Evolutionary conservation across 2,113 vertebrate genomes (phyloP), one percentile per base, ranked within the genome.

Genomic region (Brachypodius melanocephalos): DNA sequence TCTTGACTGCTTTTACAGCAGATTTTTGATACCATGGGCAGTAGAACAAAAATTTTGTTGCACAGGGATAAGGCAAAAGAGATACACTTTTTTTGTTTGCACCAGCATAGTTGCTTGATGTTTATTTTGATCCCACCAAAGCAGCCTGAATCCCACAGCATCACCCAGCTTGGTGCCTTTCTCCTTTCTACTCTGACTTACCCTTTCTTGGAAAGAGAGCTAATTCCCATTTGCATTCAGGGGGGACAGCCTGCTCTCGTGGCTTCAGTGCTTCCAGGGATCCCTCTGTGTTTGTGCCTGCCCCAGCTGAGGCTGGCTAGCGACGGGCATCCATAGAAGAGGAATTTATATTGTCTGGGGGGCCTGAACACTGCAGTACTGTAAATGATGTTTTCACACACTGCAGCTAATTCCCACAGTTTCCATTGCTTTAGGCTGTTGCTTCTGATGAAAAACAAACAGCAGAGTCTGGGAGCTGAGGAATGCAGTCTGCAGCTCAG

Each of bases 361-460:
- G 58, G 66, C 55, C 81, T 91, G 76, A 78, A 94, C 71, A 49
- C 94, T 84, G 88, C 68, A 94, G 94, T 79, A 89, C 94, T 95
- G 66, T 89, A 88, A 97, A 89, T 75, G 86, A 71, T 87, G 93
- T 97, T 98, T 97, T 95, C 93, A 96, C 91, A 90, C 85, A 55
- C 73, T 93, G 67, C 58, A 86, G 90, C 65, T 82, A 63, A 91
- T 97, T 96, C 93, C 96, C 94, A 97, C 95, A 95, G 93, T 97
- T 97, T 88, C 93, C 95, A 96, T 96, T 73, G 96, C 95, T 96
- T 43, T 93, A 93, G 93, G 94, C 88, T 97, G 79, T 96, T 97
- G 83, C 94, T 95, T 96, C 85, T 92, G 49, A 82, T 85, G 94
- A 97, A 97, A 98, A 97, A 68, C 86, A 94, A 95, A 97, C 90